Evolutionary conservation across 2,797 vertebrate species (phyloP).

Genomic region (Babyrousa celebensis): DNA sequence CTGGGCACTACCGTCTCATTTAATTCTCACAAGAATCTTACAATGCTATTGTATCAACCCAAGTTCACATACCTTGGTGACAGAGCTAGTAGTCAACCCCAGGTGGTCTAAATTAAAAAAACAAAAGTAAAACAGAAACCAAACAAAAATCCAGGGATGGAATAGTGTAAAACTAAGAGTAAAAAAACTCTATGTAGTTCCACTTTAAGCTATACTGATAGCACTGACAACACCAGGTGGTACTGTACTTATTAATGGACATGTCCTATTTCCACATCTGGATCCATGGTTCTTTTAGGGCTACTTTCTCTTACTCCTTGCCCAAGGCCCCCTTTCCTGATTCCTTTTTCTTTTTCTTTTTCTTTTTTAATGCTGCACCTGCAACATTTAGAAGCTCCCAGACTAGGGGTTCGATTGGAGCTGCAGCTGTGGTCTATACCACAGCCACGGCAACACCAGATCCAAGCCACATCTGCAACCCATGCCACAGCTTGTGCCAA

Average conservation of each 20-base stretch:
- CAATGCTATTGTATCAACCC: not conserved
- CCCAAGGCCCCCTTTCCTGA: not conserved
- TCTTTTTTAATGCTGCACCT: too few relatives aligned
- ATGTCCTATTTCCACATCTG: not conserved
- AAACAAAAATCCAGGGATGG: not conserved
- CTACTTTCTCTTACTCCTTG: not conserved
- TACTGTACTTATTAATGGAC: not conserved
- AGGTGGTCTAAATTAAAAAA: not conserved
- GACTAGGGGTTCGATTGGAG: too few relatives aligned
- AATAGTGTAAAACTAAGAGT: not conserved
- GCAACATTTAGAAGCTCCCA: too few relatives aligned
- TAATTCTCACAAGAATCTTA: not conserved
- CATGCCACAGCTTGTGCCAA: too few relatives aligned
- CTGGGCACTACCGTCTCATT: not conserved
- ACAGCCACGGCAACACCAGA: too few relatives aligned
- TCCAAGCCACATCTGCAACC: too few relatives aligned
- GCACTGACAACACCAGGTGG: not conserved
- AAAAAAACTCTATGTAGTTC: not conserved
- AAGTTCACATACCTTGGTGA: not conserved
- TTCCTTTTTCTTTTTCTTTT: too few relatives aligned
- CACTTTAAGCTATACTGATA: not conserved
- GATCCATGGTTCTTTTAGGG: not conserved
- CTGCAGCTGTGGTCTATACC: too few relatives aligned
- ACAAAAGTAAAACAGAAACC: conserved; percentile 7
- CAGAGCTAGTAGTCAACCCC: not conserved